Evolutionary conservation across 1,140 invertebrate species (phyloP).

Genomic region (Chelonus insularis): DNA sequence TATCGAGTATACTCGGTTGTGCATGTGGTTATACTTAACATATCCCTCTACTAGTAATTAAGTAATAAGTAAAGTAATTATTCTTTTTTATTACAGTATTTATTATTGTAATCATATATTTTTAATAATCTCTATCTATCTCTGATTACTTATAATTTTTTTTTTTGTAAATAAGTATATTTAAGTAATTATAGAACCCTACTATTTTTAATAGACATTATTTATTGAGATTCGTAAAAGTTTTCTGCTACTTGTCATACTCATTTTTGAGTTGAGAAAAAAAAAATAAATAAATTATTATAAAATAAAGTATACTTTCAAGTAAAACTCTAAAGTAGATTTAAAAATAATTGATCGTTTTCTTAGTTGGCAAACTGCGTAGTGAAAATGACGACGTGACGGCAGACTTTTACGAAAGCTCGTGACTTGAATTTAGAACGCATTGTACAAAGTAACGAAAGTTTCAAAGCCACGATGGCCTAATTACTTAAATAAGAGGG

Average conservation of each 20-base stretch:
- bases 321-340: no score
- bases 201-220: background rate
- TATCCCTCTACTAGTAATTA: constrained; percentile 6
- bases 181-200: background rate
- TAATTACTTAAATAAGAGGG: constrained; percentile 20
- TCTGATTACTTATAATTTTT: background rate
- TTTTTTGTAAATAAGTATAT: constrained; percentile 10
- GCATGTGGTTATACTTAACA: constrained; percentile 19
- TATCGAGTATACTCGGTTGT: constrained; percentile 30
- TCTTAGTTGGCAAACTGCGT: background rate
- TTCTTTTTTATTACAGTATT: constrained; percentile 16
- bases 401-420: constrained; percentile 24
- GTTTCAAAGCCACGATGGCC: constrained; percentile 29
- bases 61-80: constrained; percentile 15
- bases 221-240: background rate
- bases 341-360: background rate
- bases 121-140: no score
- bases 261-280: no score
- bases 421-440: constrained; percentile 35
- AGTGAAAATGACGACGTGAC: constrained; percentile 7
- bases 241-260: background rate
- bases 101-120: no score
- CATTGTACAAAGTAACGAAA: constrained; percentile 32
- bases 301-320: no score
- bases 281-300: no score